Evolutionary conservation across 2,797 vertebrate species (phyloP), one percentile per base, ranked within the genome.

Genomic region (Aldrovandia affinis): DNA sequence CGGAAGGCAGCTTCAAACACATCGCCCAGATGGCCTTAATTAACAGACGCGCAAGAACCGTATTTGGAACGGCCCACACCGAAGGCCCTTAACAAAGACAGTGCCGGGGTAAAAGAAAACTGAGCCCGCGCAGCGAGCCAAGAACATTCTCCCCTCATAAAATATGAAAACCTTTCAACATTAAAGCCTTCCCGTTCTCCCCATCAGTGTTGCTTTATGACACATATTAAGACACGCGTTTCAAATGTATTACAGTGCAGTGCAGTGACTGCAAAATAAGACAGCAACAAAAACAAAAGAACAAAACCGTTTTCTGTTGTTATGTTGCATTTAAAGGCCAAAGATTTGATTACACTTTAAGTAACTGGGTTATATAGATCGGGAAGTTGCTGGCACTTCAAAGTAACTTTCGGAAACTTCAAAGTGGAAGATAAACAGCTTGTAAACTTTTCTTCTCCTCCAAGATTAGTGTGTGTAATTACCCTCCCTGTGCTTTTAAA

Each of bases 341-440:
- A 20, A 1, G 63, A 33, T 28, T 10, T 18, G 63, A 36, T 36
- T 30, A 15, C 30, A 10, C 63, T 68, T 68, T 68, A 36, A 68
- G 28, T 68, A 33, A 30, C 30, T 68, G 15, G 28, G 14, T 36
- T 15, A 36, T 18, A 15, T 30, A 7, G 33, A 70, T 39, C 18
- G 14, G 68, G 68, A 70, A 70, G 30, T 15, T 18, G 33, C 68
- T 70, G 68, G 33, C 15, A 20, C 25, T 78, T 83, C 73, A 83
- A 63, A 78, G 68, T 44, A 50, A 78, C 54, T 78, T 61, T 83
- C 28, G 36, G 73, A 78, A 83, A 78, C 82, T 77, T 42, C 44
- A 44, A 83, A 28, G 68, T 22, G 55, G 20, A 81, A 57, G 73
- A 83, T 59, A 30, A 78, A 63, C 73, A 59, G 42, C 36, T 70